Conservation (phyloP, 2,797 vertebrate genomes). For the Sandelia bainsii region DNA sequence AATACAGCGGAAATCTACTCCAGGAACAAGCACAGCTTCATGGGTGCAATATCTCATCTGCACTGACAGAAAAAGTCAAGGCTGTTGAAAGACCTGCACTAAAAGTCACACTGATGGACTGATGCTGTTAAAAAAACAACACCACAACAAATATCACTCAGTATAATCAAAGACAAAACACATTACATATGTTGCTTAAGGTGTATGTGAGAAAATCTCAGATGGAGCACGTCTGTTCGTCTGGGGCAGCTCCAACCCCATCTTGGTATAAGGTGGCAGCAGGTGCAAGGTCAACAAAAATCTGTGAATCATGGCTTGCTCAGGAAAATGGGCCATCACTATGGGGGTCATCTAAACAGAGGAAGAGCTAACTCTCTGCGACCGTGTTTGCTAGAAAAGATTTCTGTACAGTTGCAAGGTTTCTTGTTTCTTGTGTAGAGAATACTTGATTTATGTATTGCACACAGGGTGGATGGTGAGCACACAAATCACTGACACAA, state of each 20-base stretch:
- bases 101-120: slow-evolving; percentile 43
- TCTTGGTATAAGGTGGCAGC: slow-evolving; percentile 24
- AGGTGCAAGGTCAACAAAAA: slow-evolving; percentile 50
- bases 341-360: slow-evolving; percentile 16
- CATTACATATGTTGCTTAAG: slow-evolving; percentile 4
- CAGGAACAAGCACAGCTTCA: slow-evolving; percentile 47
- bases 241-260: slow-evolving; percentile 2
- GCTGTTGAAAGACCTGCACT: slow-evolving; percentile 35
- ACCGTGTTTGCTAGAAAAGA: not conserved
- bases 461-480: no score
- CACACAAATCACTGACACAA: no score
- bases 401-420: no score
- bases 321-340: slow-evolving; percentile 4
- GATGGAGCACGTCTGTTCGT: not conserved
- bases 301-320: slow-evolving; percentile 30
- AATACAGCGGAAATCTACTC: slow-evolving; percentile 69
- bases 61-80: slow-evolving; percentile 63
- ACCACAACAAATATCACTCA: slow-evolving; percentile 5
- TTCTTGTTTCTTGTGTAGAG: not conserved
- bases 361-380: slow-evolving; percentile 30
- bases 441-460: no score
- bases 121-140: slow-evolving; percentile 26
- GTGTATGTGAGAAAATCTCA: not conserved
- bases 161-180: not conserved
- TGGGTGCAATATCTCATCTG: slow-evolving; percentile 45